Percentiles rank a stretch among this genome's conserved stretches.
phyloP scores from a whole-genome alignment of 2,888 invertebrate genomes.

The Hecatera dysodea region DNA sequence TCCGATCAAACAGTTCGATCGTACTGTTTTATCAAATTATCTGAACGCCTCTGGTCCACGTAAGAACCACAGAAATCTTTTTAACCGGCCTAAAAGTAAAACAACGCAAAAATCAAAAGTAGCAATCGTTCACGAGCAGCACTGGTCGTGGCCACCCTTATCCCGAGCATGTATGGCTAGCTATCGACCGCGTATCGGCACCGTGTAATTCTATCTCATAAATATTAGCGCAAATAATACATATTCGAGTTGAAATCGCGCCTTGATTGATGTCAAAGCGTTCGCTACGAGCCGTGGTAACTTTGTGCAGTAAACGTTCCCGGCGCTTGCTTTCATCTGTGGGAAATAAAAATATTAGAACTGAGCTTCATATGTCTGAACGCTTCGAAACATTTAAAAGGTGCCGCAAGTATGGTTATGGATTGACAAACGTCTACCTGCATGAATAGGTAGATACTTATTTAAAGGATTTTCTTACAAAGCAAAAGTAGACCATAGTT shows the following conservation, averaged over 20 bases:
- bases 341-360: constrained; percentile 14
- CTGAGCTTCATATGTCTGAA: background rate
- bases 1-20: too few species aligned
- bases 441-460: too few species aligned
- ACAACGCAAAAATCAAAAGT: constrained; percentile 7
- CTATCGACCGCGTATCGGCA: constrained; percentile 66
- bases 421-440: too few species aligned
- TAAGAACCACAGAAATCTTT: background rate
- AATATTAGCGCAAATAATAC: constrained; percentile 79
- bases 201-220: constrained; percentile 79
- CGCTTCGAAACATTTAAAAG: background rate
- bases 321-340: constrained; percentile 26
- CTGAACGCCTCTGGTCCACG: too few species aligned
- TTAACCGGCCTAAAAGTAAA: background rate
- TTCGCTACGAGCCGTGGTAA: constrained; percentile 53
- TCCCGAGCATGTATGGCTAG: constrained; percentile 37
- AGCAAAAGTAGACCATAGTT: too few species aligned
- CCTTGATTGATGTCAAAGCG: constrained; percentile 75
- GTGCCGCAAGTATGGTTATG: too few species aligned
- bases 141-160: constrained; percentile 36
- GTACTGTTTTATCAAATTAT: too few species aligned
- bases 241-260: constrained; percentile 71
- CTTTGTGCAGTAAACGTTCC: constrained; percentile 18
- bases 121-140: constrained; percentile 15
- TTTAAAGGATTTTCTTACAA: too few species aligned